Evolutionary conservation across 53 echinoderm and acorn worm genomes (phyloP).

Genomic region (Echinometra lucunter): DNA sequence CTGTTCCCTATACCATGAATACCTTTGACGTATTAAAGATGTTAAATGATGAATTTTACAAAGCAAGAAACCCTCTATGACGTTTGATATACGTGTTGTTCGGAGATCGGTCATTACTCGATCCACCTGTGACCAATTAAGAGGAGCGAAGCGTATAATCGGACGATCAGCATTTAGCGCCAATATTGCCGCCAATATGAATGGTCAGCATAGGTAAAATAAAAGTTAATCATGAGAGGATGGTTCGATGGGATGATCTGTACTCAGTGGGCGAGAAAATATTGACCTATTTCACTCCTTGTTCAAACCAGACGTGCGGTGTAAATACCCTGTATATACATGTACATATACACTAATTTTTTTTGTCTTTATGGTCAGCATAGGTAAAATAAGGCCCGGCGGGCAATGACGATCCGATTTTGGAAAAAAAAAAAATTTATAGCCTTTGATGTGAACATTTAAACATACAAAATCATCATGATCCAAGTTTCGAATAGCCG

Average conservation of each 20-base stretch:
- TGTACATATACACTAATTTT: too few relatives aligned
- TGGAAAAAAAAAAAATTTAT: too few relatives aligned
- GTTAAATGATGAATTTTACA: too few relatives aligned
- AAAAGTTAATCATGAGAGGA: neutral
- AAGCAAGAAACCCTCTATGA: neutral
- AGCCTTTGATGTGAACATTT: too few relatives aligned
- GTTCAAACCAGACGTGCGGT: neutral
- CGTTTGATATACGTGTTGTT: neutral
- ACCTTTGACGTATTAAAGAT: too few relatives aligned
- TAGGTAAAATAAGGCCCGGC: neutral
- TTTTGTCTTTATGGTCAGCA: neutral
- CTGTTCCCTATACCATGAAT: too few relatives aligned
- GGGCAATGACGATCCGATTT: too few relatives aligned
- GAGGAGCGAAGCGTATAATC: constrained; percentile 41
- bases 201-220: neutral
- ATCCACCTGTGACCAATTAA: constrained; percentile 43
- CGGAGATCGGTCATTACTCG: neutral
- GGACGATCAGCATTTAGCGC: neutral
- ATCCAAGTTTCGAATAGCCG: too few relatives aligned
- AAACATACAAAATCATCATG: too few relatives aligned
- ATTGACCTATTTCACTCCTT: neutral
- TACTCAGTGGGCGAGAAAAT: neutral
- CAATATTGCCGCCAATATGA: neutral
- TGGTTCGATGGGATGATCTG: neutral
- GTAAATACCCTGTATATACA: too few relatives aligned